Evolutionary conservation across 2,888 invertebrate genomes (phyloP).

Genomic region (Altica lythri): DNA sequence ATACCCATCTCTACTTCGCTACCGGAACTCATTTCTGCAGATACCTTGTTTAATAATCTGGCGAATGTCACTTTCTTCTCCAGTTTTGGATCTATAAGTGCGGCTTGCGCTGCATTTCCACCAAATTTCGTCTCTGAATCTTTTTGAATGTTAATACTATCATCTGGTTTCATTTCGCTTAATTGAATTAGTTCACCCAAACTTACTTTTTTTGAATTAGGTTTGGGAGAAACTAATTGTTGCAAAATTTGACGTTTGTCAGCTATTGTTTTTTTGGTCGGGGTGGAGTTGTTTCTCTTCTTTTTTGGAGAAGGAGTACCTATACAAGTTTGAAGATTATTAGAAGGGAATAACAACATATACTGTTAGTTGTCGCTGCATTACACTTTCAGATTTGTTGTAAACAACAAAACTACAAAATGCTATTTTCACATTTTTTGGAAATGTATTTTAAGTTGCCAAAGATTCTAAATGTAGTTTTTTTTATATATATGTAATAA

Average conservation of each 20-base stretch:
- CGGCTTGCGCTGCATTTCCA: constrained; percentile 60
- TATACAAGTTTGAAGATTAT: no score
- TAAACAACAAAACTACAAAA: no score
- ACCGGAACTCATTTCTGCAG: constrained; percentile 77
- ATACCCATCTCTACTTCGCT: constrained; percentile 68
- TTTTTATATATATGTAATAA: no score
- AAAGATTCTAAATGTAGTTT: no score
- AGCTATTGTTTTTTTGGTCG: constrained; percentile 72
- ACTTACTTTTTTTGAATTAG: constrained; percentile 67
- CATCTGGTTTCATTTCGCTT: constrained; percentile 63
- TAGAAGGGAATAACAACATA: no score
- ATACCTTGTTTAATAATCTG: constrained; percentile 68
- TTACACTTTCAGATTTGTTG: no score
- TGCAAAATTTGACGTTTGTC: constrained; percentile 81
- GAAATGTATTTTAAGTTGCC: no score
- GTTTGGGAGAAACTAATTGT: constrained; percentile 73
- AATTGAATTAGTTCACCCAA: constrained; percentile 76
- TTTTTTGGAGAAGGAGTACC: constrained; percentile 79
- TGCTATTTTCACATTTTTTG: no score
- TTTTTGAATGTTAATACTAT: constrained; percentile 52
- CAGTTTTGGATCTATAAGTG: constrained; percentile 69
- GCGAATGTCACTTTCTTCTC: constrained; percentile 83
- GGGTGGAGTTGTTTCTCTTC: constrained; percentile 79
- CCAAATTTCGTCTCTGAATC: constrained; percentile 66
- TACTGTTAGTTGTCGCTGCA: no score